Percentiles rank a stretch among this genome's conserved stretches.
These are phyloP conservation scores for Stictonetta naevosa DNA, from an alignment of 2,113 vertebrate species.

Conservation along the genomic window DNA sequence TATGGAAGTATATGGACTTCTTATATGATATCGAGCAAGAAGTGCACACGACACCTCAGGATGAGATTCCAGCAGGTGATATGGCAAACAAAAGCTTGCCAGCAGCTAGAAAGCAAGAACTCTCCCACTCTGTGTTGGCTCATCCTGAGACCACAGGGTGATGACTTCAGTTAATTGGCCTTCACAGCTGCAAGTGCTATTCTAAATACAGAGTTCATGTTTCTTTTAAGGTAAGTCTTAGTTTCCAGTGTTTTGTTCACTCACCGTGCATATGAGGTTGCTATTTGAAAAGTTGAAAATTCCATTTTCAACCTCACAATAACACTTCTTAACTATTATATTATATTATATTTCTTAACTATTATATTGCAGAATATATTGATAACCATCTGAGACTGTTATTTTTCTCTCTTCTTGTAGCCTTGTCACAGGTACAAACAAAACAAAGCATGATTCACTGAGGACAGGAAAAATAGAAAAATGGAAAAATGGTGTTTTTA, in stretches of 20 bases:
- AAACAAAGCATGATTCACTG: background rate
- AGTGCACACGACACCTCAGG: background rate
- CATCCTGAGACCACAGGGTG: background rate
- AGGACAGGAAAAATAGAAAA: background rate
- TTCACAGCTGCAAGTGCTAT: background rate
- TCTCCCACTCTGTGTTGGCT: background rate
- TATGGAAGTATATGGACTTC: background rate
- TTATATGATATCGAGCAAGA: background rate
- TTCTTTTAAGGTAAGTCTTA: background rate
- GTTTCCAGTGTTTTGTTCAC: background rate
- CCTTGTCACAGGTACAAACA: background rate
- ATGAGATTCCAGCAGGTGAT: background rate
- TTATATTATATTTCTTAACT: background rate
- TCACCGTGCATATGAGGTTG: background rate
- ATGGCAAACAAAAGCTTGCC: background rate
- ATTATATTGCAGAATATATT: background rate
- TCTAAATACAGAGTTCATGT: background rate
- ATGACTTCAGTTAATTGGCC: background rate
- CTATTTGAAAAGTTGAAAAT: background rate
- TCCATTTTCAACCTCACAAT: background rate
- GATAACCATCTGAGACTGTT: background rate
- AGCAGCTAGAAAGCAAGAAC: background rate
- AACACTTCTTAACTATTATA: background rate
- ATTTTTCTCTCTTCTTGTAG: background rate
- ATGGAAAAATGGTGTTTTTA: background rate